Base-by-base conservation (phyloP, 2,888 invertebrate genomes). In the Limnephilus marmoratus region DNA sequence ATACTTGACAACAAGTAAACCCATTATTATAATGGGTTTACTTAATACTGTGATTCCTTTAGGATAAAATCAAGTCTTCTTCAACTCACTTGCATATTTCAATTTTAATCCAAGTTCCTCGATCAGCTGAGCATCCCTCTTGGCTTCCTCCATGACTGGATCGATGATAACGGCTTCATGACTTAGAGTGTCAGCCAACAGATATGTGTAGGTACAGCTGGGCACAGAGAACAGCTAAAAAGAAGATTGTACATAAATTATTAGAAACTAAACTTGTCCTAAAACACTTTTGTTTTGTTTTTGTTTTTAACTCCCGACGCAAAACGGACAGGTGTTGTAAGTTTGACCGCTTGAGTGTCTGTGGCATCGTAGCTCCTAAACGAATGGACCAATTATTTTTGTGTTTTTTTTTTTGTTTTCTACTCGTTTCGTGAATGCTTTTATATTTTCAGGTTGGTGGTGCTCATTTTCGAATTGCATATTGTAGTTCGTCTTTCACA, bases 181-280 rank as follows among this genome's bases (percentile, higher is more conserved):
- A 11, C 97, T 96, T 5, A 95, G 95, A 0, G 96, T 94, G 95
- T 99, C 99, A 0, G 98, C 99, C 94, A 99, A 95, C 31, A 99
- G 95, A 95, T 99, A 99, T 0, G 99, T 99, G 95, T 99, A 99
- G 0, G 99, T 99, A 94, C 98, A 97, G 95, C 99, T 99, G 90
- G 97, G 97, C 53, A 97, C 96, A 95, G 99, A 99, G 95, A 99
- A 99, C 53, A 99, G 95, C 99, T 99, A 96, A 90, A 96, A 96
- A 94, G 93, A 93, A 94, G 92, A 91, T 34, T 13, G 0, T 31
- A 82, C 31, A 82, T 83, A 45, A 89, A 83, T 45, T 45, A 45
- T 45, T 45, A n/a, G n/a, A n/a, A n/a, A 45, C 11, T 9, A 24
- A 3, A 31, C 7, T 68, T 68, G 1, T 68, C 18, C 7, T 7